Conservation (phyloP, 2,797 vertebrate genomes). For the Sebastes nivosus region DNA sequence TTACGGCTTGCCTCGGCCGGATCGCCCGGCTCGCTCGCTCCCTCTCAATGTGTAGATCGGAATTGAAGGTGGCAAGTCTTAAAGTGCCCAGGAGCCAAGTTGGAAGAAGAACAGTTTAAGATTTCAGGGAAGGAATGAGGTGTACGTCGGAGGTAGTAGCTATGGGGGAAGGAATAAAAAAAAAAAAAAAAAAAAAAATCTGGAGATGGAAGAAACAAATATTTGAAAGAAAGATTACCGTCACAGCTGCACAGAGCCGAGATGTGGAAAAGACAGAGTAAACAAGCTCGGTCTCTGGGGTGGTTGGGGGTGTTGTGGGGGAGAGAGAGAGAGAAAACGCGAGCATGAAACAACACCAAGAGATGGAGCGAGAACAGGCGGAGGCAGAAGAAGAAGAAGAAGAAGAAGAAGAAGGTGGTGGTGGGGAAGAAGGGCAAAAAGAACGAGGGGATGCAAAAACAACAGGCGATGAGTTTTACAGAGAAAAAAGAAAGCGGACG, state of each 20-base stretch:
- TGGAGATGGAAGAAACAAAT: constrained; percentile 81
- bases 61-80: constrained; percentile 77
- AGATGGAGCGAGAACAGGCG: constrained; percentile 45
- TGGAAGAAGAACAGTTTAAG: constrained; percentile 65
- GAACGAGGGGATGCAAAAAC: constrained; percentile 33
- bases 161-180: background rate
- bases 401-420: constrained; percentile 8
- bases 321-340: constrained; percentile 19
- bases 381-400: constrained; percentile 16
- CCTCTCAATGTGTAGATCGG: constrained; percentile 59
- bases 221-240: constrained; percentile 84
- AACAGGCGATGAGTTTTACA: constrained; percentile 26
- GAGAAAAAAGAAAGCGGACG: constrained; percentile 4
- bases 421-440: constrained; percentile 10
- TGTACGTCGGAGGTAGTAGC: constrained; percentile 21
- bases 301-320: constrained; percentile 41
- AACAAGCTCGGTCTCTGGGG: constrained; percentile 81
- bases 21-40: constrained; percentile 21
- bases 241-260: constrained; percentile 75
- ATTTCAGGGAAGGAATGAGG: constrained; percentile 68
- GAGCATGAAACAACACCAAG: constrained; percentile 65
- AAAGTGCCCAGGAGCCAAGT: constrained; percentile 64
- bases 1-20: constrained; percentile 37
- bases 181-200: constrained; percentile 30
- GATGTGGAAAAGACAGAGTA: constrained; percentile 79